Base-by-base conservation (phyloP, 2,113 vertebrate species). In the Brachyistius frenatus region DNA sequence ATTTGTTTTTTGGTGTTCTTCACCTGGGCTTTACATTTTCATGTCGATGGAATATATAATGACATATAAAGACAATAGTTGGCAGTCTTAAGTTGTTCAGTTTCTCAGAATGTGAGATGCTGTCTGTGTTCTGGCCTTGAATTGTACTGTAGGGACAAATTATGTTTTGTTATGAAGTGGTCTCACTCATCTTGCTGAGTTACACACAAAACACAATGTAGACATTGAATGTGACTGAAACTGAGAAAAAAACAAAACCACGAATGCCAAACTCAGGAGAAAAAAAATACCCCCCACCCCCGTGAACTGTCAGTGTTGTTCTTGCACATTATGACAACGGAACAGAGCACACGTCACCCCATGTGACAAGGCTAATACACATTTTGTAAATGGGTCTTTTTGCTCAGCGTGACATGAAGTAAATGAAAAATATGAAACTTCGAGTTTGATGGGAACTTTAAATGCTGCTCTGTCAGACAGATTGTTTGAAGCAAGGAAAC, bases 351-450 rank as follows among this genome's bases (percentile, higher is more conserved):
- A 7, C 15, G 50, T 72, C 54, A 61, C 30, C 32, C 37, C 0
- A 7, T 46, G 56, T 68, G 50, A 66, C 72, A 61, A 4, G 66
- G 75, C 53, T 66, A 62, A 70, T 73, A 58, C 15, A 36, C 54
- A 54, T 58, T 67, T 73, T 56, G 41, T 78, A 57, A 70, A 64
- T 69, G 44, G 57, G 35, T 60, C 32, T 81, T 15, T 76, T 71
- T 79, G 44, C 76, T n/a, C 75, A 64, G 39, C 8, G 23, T 63
- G 58, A 66, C 72, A 49, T 69, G 30, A 23, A 6, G 56, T 78
- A 73, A 83, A 71, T 67, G 50, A 23, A 23, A 23, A 23, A 23
- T 23, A 23, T 23, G 66, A 69, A 61, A 62, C 10, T 49, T 3
- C 0, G 30, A 31, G 37, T 44, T 64, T 62, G 55, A 85, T 80